phyloP scores from a whole-genome alignment of 1,140 invertebrate species.

The Yoshiicerus persimilis region DNA sequence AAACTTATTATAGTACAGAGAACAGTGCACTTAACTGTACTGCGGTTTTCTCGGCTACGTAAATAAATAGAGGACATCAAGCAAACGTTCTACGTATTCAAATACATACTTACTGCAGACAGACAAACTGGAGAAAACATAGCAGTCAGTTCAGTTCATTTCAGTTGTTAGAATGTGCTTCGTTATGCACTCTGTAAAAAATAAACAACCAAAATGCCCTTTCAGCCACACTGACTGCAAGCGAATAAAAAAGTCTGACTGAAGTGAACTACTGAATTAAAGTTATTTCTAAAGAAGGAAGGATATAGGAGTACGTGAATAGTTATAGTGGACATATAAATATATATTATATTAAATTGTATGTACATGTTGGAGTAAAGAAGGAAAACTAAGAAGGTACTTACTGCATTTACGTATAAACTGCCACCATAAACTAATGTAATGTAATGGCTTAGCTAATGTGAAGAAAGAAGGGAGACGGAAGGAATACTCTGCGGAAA shows the following conservation, averaged over 20 bases:
- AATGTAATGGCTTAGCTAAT: constrained; percentile 14
- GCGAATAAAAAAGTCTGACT: not conserved
- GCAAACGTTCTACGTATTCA: not conserved
- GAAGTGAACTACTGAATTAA: not conserved
- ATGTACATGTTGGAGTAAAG: not conserved
- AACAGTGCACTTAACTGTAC: not conserved
- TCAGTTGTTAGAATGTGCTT: not conserved
- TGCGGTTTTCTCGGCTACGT: not conserved
- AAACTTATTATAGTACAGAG: not conserved
- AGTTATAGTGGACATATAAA: not conserved
- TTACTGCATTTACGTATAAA: constrained; percentile 18
- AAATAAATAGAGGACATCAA: not conserved
- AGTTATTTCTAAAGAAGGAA: not conserved
- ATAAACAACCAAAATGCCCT: constrained; percentile 2
- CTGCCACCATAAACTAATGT: constrained; percentile 19
- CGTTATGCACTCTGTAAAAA: not conserved
- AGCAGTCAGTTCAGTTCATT: not conserved
- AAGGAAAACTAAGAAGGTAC: not conserved
- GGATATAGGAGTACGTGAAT: not conserved
- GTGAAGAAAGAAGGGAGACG: not conserved
- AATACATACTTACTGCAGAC: not conserved
- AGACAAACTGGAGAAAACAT: not conserved
- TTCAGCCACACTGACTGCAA: not conserved
- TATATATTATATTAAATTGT: not conserved
- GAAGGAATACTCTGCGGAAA: not conserved